phyloP scores from a whole-genome alignment of 1,140 invertebrate genomes.

The Procambarus clarkii region DNA sequence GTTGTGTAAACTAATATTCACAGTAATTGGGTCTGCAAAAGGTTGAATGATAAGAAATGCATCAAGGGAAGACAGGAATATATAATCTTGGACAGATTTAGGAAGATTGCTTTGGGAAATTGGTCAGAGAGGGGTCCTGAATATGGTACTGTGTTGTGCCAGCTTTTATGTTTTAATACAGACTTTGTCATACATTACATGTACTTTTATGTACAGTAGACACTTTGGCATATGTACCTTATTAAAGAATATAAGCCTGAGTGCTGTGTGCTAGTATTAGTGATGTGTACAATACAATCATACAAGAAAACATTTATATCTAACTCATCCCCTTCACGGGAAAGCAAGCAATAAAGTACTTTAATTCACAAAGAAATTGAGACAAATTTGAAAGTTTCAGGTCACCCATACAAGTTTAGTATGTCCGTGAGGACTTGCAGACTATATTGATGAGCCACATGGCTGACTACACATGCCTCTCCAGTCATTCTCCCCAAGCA shows the following conservation, averaged over 20 bases:
- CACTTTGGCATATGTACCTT: too few relatives aligned
- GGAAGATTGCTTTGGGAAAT: not conserved
- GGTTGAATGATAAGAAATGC: constrained; percentile 4
- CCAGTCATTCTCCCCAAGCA: not conserved
- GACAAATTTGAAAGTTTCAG: not conserved
- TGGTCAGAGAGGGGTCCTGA: not conserved
- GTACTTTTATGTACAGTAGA: too few relatives aligned
- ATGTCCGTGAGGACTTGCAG: not conserved
- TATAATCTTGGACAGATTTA: constrained; percentile 8
- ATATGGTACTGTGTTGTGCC: too few relatives aligned
- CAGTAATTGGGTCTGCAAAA: not conserved
- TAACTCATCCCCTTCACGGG: too few relatives aligned
- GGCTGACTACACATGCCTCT: not conserved
- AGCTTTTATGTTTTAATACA: too few relatives aligned
- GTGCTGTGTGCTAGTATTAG: too few relatives aligned
- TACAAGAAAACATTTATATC: too few relatives aligned
- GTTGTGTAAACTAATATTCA: constrained; percentile 9
- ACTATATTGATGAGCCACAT: not conserved
- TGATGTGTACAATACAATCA: too few relatives aligned
- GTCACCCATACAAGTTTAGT: not conserved
- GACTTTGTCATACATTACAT: too few relatives aligned
- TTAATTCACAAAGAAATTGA: not conserved
- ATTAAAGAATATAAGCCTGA: too few relatives aligned
- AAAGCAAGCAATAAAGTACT: not conserved
- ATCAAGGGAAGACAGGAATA: constrained; percentile 11